These are phyloP conservation scores for Macquaria ambigua DNA, from an alignment of 2,113 vertebrate genomes.

Conservation along the genomic window DNA sequence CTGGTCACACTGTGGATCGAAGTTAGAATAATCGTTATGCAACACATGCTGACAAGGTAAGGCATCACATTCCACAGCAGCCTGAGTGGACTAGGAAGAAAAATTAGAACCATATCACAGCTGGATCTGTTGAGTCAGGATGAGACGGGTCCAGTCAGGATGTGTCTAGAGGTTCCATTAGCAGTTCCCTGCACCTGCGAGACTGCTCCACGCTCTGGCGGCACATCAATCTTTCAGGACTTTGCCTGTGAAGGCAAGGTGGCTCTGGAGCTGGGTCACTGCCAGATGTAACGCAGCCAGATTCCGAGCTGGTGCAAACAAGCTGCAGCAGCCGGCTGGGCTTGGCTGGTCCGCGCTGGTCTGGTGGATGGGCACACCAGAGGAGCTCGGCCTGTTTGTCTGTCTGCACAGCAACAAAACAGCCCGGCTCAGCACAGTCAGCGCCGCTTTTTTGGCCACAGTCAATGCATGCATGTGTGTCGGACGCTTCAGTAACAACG, in stretches of 20 bases:
- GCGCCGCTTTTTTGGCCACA: conserved; percentile 49
- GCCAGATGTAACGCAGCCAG: conserved; percentile 52
- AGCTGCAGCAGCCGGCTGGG: conserved; percentile 51
- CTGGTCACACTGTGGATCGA: conserved; percentile 27
- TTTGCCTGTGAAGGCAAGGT: conserved; percentile 48
- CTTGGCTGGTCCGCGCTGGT: conserved; percentile 51
- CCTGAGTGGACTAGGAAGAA: background rate
- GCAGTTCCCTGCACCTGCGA: conserved; percentile 53
- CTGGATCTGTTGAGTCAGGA: conserved; percentile 40
- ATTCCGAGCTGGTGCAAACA: conserved; percentile 54
- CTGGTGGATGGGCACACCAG: conserved; percentile 51
- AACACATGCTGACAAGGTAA: conserved; percentile 33
- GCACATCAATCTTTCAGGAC: conserved; percentile 77
- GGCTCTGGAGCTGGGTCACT: conserved; percentile 49
- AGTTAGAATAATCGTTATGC: conserved; percentile 48
- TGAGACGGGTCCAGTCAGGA: conserved; percentile 28
- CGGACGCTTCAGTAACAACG: conserved; percentile 55
- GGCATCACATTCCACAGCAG: conserved; percentile 11
- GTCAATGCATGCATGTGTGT: conserved; percentile 55
- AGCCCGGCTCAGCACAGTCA: conserved; percentile 44
- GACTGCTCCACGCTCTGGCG: conserved; percentile 17
- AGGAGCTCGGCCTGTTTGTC: conserved; percentile 68
- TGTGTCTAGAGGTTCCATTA: conserved; percentile 62
- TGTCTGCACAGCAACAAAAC: conserved; percentile 65
- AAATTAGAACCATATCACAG: conserved; percentile 20